These are phyloP conservation scores for Bombus pyrosoma DNA, from an alignment of 1,140 invertebrate species.

Conservation along the genomic window DNA sequence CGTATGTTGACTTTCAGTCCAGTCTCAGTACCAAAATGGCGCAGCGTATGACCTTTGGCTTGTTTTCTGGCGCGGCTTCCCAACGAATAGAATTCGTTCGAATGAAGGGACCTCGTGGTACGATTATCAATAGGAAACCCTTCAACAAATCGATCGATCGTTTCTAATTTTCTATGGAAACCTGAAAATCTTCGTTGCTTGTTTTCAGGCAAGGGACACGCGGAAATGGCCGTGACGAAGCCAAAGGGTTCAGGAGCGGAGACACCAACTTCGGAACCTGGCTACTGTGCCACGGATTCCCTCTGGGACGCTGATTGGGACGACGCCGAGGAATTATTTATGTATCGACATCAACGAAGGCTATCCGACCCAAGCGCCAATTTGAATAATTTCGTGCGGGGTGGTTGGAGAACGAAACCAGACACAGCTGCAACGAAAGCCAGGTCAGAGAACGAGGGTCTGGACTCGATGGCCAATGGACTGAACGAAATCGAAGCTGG, in stretches of 20 bases:
- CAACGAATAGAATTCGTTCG: conserved; percentile 98
- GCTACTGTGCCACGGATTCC: conserved; percentile 89
- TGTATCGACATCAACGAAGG: conserved; percentile 91
- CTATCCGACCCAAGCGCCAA: conserved; percentile 97
- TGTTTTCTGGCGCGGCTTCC: conserved; percentile 90
- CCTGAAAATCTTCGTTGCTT: not conserved
- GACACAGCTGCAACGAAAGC: conserved; percentile 86
- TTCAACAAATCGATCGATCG: not conserved
- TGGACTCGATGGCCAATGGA: conserved; percentile 91
- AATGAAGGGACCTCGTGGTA: conserved; percentile 96
- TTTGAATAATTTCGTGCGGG: conserved; percentile 93
- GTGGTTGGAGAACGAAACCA: conserved; percentile 89
- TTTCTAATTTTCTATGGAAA: not conserved
- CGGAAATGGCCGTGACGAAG: conserved; percentile 98
- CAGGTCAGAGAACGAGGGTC: conserved; percentile 95
- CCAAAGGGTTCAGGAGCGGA: conserved; percentile 95
- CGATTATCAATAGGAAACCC: not conserved
- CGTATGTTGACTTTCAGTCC: conserved; percentile 85
- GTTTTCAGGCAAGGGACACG: conserved; percentile 92
- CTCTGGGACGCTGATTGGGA: conserved; percentile 94
- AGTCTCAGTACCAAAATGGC: conserved; percentile 97
- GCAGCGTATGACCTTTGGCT: conserved; percentile 97
- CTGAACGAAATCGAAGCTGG: conserved; percentile 96
- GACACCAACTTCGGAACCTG: conserved; percentile 97
- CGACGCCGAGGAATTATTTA: conserved; percentile 92